These are phyloP conservation scores for Lasiurus cinereus DNA, from an alignment of 2,113 vertebrate genomes.

Conservation along the genomic window DNA sequence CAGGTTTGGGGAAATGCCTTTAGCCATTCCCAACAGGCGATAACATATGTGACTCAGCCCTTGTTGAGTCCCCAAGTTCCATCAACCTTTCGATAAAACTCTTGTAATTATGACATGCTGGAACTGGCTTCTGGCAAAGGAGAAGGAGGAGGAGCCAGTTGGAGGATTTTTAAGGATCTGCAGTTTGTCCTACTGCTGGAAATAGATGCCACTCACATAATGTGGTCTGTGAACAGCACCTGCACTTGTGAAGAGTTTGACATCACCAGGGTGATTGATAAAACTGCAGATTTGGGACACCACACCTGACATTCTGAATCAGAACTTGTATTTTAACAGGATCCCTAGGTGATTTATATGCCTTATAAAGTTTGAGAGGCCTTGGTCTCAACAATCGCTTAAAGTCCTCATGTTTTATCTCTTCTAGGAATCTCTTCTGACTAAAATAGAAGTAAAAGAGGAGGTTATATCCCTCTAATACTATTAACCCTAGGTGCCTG, in stretches of 20 bases:
- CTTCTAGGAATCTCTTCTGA: neutral
- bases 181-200: neutral
- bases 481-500: neutral
- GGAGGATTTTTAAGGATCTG: neutral
- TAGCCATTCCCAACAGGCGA: too few relatives aligned
- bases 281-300: neutral
- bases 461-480: neutral
- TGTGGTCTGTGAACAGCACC: neutral
- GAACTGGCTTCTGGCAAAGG: too few relatives aligned
- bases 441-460: neutral
- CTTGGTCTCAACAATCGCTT: neutral
- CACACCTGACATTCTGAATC: neutral
- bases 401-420: neutral
- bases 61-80: too few relatives aligned
- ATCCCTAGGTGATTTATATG: neutral
- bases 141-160: neutral
- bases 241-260: neutral
- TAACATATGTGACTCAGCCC: too few relatives aligned
- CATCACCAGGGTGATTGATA: neutral
- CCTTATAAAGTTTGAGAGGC: neutral
- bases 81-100: too few relatives aligned
- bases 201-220: neutral
- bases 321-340: constrained; percentile 25
- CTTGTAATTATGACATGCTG: too few relatives aligned
- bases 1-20: too few relatives aligned